phyloP scores from a whole-genome alignment of 1,140 invertebrate species.

The Drosophila repleta region DNA sequence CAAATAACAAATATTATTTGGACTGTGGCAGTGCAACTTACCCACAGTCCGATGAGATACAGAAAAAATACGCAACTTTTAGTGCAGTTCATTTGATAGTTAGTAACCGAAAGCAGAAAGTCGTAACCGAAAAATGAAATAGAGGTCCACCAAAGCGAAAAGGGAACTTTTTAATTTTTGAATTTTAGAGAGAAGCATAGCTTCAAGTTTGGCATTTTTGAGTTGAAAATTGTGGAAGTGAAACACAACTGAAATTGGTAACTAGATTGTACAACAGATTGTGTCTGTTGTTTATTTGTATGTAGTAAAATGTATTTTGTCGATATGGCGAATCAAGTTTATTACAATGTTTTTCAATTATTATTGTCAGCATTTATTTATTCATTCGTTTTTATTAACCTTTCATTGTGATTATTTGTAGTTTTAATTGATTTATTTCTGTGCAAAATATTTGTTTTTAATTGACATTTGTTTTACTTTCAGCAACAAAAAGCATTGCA shows the following conservation, averaged over 20 bases:
- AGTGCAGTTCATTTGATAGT: neutral
- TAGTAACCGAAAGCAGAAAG: neutral
- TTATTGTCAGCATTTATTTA: slow-evolving; percentile 65
- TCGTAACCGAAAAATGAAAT: neutral
- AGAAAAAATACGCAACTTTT: neutral
- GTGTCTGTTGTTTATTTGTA: neutral
- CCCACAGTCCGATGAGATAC: neutral
- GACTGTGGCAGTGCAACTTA: neutral
- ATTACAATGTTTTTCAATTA: slow-evolving; percentile 58
- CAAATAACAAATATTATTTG: no score
- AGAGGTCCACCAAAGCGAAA: slow-evolving; percentile 1
- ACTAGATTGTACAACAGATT: no score
- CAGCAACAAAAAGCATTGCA: slow-evolving; percentile 1
- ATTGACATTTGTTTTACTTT: neutral
- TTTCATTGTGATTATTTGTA: slow-evolving; percentile 45
- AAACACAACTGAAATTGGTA: no score
- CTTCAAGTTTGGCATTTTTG: slow-evolving; percentile 10
- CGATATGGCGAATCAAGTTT: neutral
- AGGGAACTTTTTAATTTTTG: neutral
- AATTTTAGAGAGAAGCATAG: slow-evolving; percentile 3
- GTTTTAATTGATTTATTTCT: slow-evolving; percentile 35
- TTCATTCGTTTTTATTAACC: slow-evolving; percentile 59
- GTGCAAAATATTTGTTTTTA: neutral
- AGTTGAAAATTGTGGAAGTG: no score
- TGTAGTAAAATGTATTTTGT: no score